phyloP scores from a whole-genome alignment of 2,113 vertebrate genomes.

The Coptodon bakossiorum region DNA sequence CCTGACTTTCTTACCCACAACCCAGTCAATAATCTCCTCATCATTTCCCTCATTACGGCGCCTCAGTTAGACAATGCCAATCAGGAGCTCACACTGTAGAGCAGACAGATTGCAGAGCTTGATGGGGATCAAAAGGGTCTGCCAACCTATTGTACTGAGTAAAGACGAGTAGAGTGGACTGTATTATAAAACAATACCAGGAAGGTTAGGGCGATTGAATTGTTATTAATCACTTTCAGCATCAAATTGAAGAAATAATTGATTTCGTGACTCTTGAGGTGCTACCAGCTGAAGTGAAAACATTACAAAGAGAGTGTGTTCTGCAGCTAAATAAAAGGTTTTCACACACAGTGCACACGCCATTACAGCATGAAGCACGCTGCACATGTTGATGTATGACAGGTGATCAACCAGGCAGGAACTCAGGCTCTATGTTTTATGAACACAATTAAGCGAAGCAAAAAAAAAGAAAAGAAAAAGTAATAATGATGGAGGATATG shows the following conservation, averaged over 20 bases:
- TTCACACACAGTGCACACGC: neutral
- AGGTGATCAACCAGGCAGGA: neutral
- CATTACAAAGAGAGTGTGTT: neutral
- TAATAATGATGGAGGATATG: neutral
- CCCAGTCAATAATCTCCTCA: conserved; percentile 55
- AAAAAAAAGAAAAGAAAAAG: neutral
- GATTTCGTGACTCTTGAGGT: neutral
- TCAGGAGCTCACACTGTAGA: conserved; percentile 39
- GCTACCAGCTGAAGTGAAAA: neutral
- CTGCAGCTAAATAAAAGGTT: neutral
- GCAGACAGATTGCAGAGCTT: conserved; percentile 12
- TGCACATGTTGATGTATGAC: neutral
- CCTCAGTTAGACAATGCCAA: conserved; percentile 49
- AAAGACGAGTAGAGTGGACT: neutral
- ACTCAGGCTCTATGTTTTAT: neutral
- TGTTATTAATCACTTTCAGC: neutral
- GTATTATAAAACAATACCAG: neutral
- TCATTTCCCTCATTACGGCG: conserved; percentile 50
- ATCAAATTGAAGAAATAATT: neutral
- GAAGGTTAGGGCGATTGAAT: neutral
- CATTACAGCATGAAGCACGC: neutral
- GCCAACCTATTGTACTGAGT: neutral
- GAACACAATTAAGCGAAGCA: neutral
- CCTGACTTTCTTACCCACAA: conserved; percentile 41
- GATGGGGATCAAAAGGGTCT: conserved; percentile 40